Base-by-base conservation (phyloP, 2,888 invertebrate species). In the Micoletzkya japonica region DNA sequence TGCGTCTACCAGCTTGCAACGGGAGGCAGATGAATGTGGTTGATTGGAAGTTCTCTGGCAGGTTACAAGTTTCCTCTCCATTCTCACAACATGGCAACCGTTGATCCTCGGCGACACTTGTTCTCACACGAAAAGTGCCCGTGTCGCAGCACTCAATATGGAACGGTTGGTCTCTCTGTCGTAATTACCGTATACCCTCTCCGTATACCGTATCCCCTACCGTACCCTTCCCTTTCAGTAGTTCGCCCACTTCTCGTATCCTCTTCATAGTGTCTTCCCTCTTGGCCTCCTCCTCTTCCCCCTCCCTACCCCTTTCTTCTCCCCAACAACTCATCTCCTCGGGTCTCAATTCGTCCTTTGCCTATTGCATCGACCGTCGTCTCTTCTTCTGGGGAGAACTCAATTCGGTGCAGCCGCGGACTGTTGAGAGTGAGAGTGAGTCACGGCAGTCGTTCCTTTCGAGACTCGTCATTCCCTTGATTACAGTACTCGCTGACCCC, bases 301-400 rank as follows among this genome's bases (percentile, higher is more conserved):
- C 61, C 14, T 64, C 64, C 26, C 50, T 52, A 17, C 54, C 50
- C 14, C 36, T 52, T 52, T 52, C 24, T n/a, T 26, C 24, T 4
- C 28, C 26, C 57, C 30, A 3, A 1, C 7, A 57, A 3, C 2
- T 34, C 2, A 49, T 7, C 14, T 52, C 34, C 34, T 26, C 24
- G 39, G 58, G 67, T 49, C 32, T 67, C 0, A 30, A 37, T 0
- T 67, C 44, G 2, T 67, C 67, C 32, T 44, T 67, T 14, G 67
- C 49, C 24, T 67, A 44, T n/a, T 37, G 67, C 2, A 2, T 67
- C 6, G 67, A 67, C 49, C 56, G 67, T 28, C 32, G n/a, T 30
- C 44, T 67, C 14, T 17, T 57, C 2, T n/a, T 39, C 10, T 57
- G 67, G 56, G 67, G 67, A 39, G 57, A 67, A 36, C 56, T 67